These are phyloP conservation scores for Amphiura filiformis DNA, from an alignment of 35 echinoderm and acorn worm genomes.

Conservation along the genomic window DNA sequence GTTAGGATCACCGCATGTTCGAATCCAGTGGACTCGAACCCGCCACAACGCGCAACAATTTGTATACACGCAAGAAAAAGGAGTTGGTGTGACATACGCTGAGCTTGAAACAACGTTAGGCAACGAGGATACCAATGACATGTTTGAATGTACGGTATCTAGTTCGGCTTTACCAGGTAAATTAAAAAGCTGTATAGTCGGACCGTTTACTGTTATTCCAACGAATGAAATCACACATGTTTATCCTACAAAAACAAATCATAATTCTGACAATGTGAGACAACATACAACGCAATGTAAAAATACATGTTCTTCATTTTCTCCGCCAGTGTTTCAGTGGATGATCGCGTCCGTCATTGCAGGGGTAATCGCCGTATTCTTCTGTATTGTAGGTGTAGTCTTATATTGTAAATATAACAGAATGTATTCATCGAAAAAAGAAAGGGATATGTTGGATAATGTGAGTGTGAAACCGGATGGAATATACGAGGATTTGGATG, in stretches of 20 bases:
- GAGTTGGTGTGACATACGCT: not conserved
- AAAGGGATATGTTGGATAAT: not conserved
- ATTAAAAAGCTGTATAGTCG: not conserved
- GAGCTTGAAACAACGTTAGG: not conserved
- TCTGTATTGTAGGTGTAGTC: not conserved
- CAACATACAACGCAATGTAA: not conserved
- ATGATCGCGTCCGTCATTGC: not conserved
- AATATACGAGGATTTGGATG: not conserved
- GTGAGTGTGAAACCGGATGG: not conserved
- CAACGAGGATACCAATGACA: not conserved
- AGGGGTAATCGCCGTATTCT: not conserved
- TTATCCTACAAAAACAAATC: no score
- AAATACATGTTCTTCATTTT: not conserved
- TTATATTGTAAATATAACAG: not conserved
- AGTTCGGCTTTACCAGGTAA: not conserved
- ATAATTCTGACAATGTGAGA: no score
- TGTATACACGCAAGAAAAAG: not conserved
- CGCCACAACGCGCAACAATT: not conserved
- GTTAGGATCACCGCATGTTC: not conserved
- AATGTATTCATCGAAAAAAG: not conserved
- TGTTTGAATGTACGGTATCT: not conserved
- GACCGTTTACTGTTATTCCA: not conserved
- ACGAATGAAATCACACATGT: no score
- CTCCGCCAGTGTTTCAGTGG: not conserved
- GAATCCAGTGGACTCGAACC: not conserved